phyloP scores from a whole-genome alignment of 2,888 invertebrate genomes.

The Tenodera sinensis region DNA sequence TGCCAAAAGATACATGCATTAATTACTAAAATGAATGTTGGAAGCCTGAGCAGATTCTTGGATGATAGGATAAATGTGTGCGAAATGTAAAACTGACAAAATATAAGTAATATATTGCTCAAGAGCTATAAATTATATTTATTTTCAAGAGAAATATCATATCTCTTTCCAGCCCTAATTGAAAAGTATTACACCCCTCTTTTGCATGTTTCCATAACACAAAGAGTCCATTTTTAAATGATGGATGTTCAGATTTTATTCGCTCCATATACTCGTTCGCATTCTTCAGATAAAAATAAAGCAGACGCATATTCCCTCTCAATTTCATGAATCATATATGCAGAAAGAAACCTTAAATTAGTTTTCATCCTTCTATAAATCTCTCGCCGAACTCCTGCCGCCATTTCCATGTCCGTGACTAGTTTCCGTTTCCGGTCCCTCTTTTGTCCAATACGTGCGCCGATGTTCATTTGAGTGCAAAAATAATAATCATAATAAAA shows the following conservation, averaged over 20 bases:
- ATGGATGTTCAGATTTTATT: not conserved
- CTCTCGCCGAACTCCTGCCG: not conserved
- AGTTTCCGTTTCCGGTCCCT: conserved; percentile 12
- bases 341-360: conserved; percentile 6
- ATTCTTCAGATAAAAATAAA: not conserved
- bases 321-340: not conserved
- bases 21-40: no score
- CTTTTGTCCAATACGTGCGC: not conserved
- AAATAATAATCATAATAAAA: not conserved
- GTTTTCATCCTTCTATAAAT: conserved; percentile 10
- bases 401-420: not conserved
- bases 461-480: conserved; percentile 10
- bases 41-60: no score
- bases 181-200: not conserved
- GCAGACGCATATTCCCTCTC: not conserved
- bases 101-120: no score
- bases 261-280: not conserved
- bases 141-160: no score
- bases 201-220: not conserved
- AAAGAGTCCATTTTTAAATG: not conserved
- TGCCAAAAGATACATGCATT: no score
- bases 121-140: no score
- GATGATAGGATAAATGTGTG: no score
- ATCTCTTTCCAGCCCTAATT: not conserved
- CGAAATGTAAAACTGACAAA: no score